Percentiles rank a stretch among this genome's conserved stretches.
These are phyloP conservation scores for Pinctada fucata DNA, from an alignment of 2,888 invertebrate genomes.

Conservation along the genomic window DNA sequence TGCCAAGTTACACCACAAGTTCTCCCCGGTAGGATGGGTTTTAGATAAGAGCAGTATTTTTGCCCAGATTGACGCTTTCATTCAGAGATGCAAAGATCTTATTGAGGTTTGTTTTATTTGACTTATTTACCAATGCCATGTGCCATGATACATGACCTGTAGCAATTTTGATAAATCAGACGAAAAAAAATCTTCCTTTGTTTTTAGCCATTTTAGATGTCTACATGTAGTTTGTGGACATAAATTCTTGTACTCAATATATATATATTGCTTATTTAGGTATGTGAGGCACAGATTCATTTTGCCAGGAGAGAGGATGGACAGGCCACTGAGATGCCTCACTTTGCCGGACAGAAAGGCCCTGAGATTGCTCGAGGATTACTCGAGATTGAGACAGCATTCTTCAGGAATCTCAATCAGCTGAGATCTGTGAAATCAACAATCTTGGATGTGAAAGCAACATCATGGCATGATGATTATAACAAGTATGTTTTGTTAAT, in stretches of 20 bases:
- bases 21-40: conserved; percentile 82
- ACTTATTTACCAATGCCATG: background rate
- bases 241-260: too few relatives aligned
- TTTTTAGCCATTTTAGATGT: background rate
- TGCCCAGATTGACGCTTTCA: conserved; percentile 90
- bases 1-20: conserved; percentile 76
- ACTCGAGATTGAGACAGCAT: conserved; percentile 84
- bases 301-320: conserved; percentile 87
- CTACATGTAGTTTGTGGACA: background rate
- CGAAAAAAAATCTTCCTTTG: background rate
- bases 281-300: conserved; percentile 92
- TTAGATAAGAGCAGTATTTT: conserved; percentile 89
- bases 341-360: conserved; percentile 85
- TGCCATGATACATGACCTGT: too few relatives aligned
- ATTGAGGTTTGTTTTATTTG: conserved; percentile 77
- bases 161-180: too few relatives aligned
- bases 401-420: conserved; percentile 82
- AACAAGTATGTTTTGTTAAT: conserved; percentile 67
- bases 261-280: conserved; percentile 76
- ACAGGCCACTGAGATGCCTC: conserved; percentile 83
- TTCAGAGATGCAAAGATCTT: conserved; percentile 90
- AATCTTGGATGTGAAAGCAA: conserved; percentile 77
- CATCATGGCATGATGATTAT: conserved; percentile 87
- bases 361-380: conserved; percentile 76
- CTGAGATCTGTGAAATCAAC: conserved; percentile 82